Conservation (phyloP, 2,113 vertebrate genomes). For the Brachionichthys hirsutus region DNA sequence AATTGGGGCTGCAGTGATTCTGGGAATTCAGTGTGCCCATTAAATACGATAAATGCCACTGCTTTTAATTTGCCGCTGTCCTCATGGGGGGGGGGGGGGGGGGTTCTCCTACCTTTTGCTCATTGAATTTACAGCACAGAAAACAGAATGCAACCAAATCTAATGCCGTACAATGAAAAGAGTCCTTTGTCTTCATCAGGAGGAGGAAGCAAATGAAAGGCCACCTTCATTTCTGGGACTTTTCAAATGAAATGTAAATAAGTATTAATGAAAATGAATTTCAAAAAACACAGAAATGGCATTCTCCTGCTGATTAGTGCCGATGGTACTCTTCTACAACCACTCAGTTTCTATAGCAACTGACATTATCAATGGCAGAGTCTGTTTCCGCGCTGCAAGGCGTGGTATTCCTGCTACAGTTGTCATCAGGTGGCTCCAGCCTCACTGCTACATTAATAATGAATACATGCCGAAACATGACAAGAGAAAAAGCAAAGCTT, state of each 20-base stretch:
- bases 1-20: neutral
- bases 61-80: neutral
- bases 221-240: neutral
- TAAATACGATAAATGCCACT: neutral
- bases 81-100: too few species aligned
- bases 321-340: neutral
- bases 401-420: conserved; percentile 7
- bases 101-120: neutral
- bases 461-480: conserved; percentile 5
- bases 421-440: conserved; percentile 16
- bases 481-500: neutral
- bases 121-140: neutral
- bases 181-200: too few species aligned
- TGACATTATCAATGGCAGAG: conserved; percentile 13
- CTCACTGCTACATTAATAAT: conserved; percentile 10
- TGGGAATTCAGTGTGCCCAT: neutral
- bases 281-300: neutral
- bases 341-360: conserved; percentile 40
- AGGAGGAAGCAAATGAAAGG: neutral
- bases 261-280: neutral
- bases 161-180: too few species aligned
- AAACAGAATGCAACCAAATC: neutral
- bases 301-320: neutral
- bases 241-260: neutral
- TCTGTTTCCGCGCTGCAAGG: conserved; percentile 8